Evolutionary conservation across 1,140 invertebrate species (phyloP).

Genomic region (Megathymus violae): DNA sequence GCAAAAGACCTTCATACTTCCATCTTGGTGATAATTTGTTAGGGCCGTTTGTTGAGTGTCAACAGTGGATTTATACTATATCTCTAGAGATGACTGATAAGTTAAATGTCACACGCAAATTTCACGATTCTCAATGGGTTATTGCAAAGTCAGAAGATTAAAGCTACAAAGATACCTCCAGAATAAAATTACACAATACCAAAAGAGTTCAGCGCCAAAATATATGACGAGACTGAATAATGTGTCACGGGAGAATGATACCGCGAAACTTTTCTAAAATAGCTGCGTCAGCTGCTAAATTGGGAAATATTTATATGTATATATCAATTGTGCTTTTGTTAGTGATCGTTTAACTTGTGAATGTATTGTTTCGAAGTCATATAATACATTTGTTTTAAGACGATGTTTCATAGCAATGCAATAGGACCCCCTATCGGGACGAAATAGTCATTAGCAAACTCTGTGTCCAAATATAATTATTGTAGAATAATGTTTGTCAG

Average conservation of each 20-base stretch:
- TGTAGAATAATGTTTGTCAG: too few species aligned
- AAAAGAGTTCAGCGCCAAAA: conserved; percentile 2
- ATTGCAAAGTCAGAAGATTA: conserved; percentile 15
- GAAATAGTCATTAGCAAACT: too few species aligned
- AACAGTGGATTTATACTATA: not conserved
- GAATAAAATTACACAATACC: conserved; percentile 25
- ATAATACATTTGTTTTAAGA: too few species aligned
- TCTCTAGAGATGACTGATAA: too few species aligned
- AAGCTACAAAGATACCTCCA: conserved; percentile 19
- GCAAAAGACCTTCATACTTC: too few species aligned
- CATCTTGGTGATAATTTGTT: not conserved
- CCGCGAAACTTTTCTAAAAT: conserved; percentile 6
- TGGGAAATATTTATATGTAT: too few species aligned
- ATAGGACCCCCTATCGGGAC: too few species aligned
- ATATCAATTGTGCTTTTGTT: too few species aligned
- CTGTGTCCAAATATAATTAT: too few species aligned
- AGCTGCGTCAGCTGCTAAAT: not conserved
- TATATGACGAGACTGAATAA: conserved; percentile 24
- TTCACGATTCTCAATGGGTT: conserved; percentile 10
- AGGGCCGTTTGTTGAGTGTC: not conserved
- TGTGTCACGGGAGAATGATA: conserved; percentile 10
- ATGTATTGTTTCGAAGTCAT: too few species aligned
- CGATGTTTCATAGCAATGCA: too few species aligned
- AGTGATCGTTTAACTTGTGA: too few species aligned
- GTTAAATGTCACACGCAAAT: not conserved